These are phyloP conservation scores for Volucella inanis DNA, from an alignment of 2,888 invertebrate genomes.

Conservation along the genomic window DNA sequence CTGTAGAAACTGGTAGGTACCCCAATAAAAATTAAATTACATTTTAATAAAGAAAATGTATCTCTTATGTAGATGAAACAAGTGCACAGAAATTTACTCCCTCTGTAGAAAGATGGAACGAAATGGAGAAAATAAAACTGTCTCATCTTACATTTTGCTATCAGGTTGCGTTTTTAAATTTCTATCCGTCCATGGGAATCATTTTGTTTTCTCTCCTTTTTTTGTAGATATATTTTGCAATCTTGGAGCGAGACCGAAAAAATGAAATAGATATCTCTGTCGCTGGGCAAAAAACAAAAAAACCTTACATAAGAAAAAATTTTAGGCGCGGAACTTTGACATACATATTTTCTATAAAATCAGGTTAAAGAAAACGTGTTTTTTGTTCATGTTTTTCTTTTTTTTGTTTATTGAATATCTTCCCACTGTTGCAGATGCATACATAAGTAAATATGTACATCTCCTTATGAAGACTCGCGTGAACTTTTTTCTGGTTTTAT, in stretches of 20 bases:
- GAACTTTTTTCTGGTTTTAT: too few relatives aligned
- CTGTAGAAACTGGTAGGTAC: too few relatives aligned
- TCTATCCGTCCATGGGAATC: too few relatives aligned
- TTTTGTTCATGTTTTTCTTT: slow-evolving; percentile 22
- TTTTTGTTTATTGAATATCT: slow-evolving; percentile 5
- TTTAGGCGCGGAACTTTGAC: slow-evolving; percentile 56
- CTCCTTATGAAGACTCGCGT: too few relatives aligned
- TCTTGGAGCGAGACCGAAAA: slow-evolving; percentile 63
- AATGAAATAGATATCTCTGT: slow-evolving; percentile 64
- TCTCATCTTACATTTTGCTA: too few relatives aligned
- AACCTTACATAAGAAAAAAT: neutral
- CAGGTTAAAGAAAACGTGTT: slow-evolving; percentile 53
- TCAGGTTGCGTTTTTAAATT: too few relatives aligned
- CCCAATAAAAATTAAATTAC: too few relatives aligned
- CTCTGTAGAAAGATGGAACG: neutral
- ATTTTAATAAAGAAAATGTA: too few relatives aligned
- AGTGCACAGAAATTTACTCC: slow-evolving; percentile 53
- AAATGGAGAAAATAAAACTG: too few relatives aligned
- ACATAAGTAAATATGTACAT: too few relatives aligned
- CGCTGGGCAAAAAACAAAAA: neutral
- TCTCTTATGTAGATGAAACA: slow-evolving; percentile 24
- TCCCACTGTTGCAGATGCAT: neutral
- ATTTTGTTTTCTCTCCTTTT: slow-evolving; percentile 18
- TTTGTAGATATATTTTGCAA: slow-evolving; percentile 43
- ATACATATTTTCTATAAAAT: slow-evolving; percentile 50